These are phyloP conservation scores for Nothobranchius furzeri DNA, from an alignment of 2,113 vertebrate genomes.

Conservation along the genomic window DNA sequence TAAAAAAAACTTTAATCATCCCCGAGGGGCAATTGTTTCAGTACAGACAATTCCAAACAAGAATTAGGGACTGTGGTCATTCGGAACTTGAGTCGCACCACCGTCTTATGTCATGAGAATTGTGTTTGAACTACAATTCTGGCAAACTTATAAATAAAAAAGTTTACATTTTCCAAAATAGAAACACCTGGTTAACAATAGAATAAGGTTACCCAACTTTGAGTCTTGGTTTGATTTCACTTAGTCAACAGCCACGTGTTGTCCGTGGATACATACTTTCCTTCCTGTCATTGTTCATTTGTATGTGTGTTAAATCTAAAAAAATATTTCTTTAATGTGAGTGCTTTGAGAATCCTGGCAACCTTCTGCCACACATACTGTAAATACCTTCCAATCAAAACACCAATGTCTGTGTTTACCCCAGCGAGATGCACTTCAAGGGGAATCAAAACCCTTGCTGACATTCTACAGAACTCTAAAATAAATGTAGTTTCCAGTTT, in stretches of 20 bases:
- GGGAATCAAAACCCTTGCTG: neutral
- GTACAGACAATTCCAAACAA: too few relatives aligned
- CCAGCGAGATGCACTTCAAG: conserved; percentile 7
- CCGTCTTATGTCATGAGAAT: too few relatives aligned
- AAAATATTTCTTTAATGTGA: conserved; percentile 6
- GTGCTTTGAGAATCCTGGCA: neutral
- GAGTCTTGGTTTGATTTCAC: too few relatives aligned
- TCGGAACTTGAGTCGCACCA: too few relatives aligned
- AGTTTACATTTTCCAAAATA: too few relatives aligned
- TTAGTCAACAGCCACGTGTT: conserved; percentile 5
- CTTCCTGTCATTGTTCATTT: conserved; percentile 8
- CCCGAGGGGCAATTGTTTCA: too few relatives aligned
- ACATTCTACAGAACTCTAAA: neutral
- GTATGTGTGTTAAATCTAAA: conserved; percentile 20
- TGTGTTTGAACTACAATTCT: too few relatives aligned
- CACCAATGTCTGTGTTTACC: conserved; percentile 6
- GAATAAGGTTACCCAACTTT: too few relatives aligned
- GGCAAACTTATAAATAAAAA: too few relatives aligned
- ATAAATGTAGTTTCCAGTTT: conserved; percentile 4
- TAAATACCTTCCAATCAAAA: conserved; percentile 18
- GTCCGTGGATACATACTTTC: conserved; percentile 17
- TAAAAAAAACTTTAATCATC: too few relatives aligned
- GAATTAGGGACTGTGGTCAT: too few relatives aligned
- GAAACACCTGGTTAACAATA: too few relatives aligned
- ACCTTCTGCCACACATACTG: neutral